Evolutionary conservation across 2,113 vertebrate genomes (phyloP).

Genomic region (Gymnarchus niloticus): DNA sequence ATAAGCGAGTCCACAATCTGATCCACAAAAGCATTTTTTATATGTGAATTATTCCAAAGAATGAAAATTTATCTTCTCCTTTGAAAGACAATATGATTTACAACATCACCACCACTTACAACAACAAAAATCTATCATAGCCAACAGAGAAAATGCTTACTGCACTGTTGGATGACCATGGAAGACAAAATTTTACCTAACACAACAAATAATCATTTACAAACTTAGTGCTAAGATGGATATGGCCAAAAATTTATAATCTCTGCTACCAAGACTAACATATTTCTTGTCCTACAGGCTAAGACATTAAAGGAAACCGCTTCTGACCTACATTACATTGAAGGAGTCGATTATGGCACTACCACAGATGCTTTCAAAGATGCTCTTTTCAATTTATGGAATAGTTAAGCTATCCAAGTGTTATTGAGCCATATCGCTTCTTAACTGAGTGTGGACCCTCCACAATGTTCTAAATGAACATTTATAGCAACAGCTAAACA

Average conservation of each 20-base stretch:
- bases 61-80: not conserved
- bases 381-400: not conserved
- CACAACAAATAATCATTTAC: not conserved
- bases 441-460: no score
- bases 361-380: not conserved
- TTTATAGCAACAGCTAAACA: not conserved
- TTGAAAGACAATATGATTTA: not conserved
- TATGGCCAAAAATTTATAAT: not conserved
- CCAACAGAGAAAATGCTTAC: not conserved
- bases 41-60: not conserved
- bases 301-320: not conserved
- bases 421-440: not conserved
- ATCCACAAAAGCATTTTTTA: no score
- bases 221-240: not conserved
- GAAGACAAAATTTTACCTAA: not conserved
- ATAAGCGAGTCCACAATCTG: no score
- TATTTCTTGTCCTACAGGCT: conserved; percentile 6
- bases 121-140: not conserved
- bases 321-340: not conserved
- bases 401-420: not conserved
- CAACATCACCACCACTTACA: not conserved
- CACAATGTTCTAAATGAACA: not conserved
- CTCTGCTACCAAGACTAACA: not conserved
- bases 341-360: not conserved
- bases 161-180: not conserved